phyloP scores from a whole-genome alignment of 2,113 vertebrate species.

The Clarias gariepinus region DNA sequence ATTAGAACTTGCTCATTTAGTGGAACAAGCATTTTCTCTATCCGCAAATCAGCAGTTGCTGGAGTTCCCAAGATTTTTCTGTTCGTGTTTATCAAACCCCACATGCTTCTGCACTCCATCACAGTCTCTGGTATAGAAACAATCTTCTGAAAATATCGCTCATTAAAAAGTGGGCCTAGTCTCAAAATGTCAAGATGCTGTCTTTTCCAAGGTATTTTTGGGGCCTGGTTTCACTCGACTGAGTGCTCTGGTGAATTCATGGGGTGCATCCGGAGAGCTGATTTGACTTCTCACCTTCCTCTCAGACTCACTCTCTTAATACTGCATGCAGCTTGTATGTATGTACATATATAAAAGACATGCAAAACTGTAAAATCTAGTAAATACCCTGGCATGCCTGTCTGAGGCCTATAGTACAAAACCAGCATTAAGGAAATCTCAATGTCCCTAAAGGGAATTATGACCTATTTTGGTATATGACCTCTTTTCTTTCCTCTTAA shows the following conservation, averaged over 20 bases:
- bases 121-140: conserved; percentile 55
- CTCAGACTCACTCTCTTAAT: not conserved
- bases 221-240: conserved; percentile 53
- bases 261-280: conserved; percentile 40
- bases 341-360: not conserved
- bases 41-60: conserved; percentile 49
- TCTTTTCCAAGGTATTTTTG: conserved; percentile 60
- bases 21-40: conserved; percentile 32
- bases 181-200: conserved; percentile 49
- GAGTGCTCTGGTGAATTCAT: conserved; percentile 52
- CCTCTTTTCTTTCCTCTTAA: conserved; percentile 18
- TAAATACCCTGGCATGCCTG: not conserved
- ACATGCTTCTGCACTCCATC: conserved; percentile 38
- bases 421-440: not conserved
- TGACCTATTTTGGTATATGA: conserved; percentile 42
- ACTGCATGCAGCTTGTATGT: not conserved
- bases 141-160: conserved; percentile 61
- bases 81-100: conserved; percentile 15
- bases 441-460: conserved; percentile 10
- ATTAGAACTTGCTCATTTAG: conserved; percentile 26
- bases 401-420: conserved; percentile 2
- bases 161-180: conserved; percentile 55
- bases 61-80: conserved; percentile 43
- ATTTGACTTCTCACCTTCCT: conserved; percentile 1
- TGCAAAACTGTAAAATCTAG: conserved; percentile 8